Evolutionary conservation across 2,797 vertebrate species (phyloP), one percentile per base, ranked within the genome.

Genomic region (Callimico goeldii): DNA sequence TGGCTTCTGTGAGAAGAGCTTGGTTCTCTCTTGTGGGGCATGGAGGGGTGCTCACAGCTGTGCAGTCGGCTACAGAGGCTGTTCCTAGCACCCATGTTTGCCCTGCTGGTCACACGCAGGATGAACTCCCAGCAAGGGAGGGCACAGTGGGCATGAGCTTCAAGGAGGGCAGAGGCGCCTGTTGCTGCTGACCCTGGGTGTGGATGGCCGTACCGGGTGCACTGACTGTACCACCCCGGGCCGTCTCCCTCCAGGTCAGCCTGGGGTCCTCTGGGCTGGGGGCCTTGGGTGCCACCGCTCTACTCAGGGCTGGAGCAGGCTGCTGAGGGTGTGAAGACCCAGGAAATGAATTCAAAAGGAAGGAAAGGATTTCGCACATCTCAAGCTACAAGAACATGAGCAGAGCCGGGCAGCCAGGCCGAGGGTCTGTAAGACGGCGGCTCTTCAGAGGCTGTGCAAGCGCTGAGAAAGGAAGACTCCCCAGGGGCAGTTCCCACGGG

Each of bases 191-290:
- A 36, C 67, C 20, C n/a, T 39, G 70, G 36, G 70, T 41, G 70
- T 12, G 6, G 11, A 13, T 43, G 73, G 41, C 24, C 7, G 0
- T 30, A 26, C 41, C n/a, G 22, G 24, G 11, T 73, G 6, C 13
- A 13, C 12, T 41, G 39, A 73, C 26, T 28, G 39, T 15, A 14
- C 13, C 26, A 7, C 28, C 73, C 24, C 7, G 7, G 7, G 41
- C 17, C 1, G 1, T 26, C 24, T 48, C 64, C 48, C 52, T 43
- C 39, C 39, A 39, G 30, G 48, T 15, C 57, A 4, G 19, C n/a
- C 12, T 0, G 2, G 41, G n/a, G 41, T 28, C 22, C 46, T n/a
- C 43, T 7, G 5, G 41, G 43, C 50, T 20, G 20, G 9, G 48
- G 52, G 41, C 4, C 19, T 5, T 9, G 1, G 39, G 36, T n/a